Conservation (phyloP, 2,888 invertebrate genomes). For the Rhamnusium bicolor region DNA sequence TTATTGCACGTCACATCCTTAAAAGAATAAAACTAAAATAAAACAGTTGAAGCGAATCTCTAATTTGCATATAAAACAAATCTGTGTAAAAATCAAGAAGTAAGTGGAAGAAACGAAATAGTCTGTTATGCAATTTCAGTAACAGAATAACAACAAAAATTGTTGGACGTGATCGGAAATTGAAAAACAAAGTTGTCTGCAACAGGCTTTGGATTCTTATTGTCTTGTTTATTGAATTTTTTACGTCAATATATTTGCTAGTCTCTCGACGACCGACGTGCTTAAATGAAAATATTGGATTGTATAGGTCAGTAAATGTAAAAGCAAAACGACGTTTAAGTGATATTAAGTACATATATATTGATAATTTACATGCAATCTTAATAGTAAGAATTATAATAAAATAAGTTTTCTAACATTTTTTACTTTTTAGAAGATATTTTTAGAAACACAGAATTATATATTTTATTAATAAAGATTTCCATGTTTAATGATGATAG, state of each 20-base stretch:
- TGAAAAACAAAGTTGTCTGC: slow-evolving; percentile 38
- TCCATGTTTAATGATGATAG: too few relatives aligned
- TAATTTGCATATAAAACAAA: slow-evolving; percentile 17
- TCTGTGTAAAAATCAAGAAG: slow-evolving; percentile 13
- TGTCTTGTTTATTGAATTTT: slow-evolving; percentile 39
- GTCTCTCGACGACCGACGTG: background rate
- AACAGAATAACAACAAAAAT: slow-evolving; percentile 32
- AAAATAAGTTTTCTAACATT: too few relatives aligned
- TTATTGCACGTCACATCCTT: background rate
- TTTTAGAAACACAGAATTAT: too few relatives aligned
- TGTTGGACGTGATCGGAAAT: slow-evolving; percentile 33
- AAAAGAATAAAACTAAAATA: background rate
- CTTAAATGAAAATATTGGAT: background rate
- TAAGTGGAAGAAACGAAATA: background rate
- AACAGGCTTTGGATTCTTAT: slow-evolving; percentile 34
- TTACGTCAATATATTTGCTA: background rate
- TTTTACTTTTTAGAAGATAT: too few relatives aligned
- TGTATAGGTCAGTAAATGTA: background rate
- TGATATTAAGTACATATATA: too few relatives aligned
- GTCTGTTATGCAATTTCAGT: slow-evolving; percentile 21
- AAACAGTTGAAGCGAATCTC: background rate
- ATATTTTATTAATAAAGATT: too few relatives aligned
- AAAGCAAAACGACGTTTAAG: too few relatives aligned
- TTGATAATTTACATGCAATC: too few relatives aligned
- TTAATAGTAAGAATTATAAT: too few relatives aligned